Evolutionary conservation across 2,113 vertebrate species (phyloP).

Genomic region (Prunella fulvescens): DNA sequence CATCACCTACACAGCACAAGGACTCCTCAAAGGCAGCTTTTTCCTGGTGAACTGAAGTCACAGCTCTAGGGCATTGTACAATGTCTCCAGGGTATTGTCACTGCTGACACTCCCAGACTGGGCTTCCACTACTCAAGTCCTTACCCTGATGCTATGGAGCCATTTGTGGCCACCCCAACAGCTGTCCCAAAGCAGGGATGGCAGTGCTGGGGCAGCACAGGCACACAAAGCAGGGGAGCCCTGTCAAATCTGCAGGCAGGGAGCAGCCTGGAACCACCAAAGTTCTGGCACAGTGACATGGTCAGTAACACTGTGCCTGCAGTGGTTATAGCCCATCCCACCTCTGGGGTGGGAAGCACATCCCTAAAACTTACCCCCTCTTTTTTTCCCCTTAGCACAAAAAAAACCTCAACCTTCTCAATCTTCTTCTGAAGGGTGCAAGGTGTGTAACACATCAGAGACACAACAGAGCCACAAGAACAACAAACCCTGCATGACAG

Average conservation of each 20-base stretch:
- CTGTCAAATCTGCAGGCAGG: neutral
- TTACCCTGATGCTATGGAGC: neutral
- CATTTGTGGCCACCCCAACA: neutral
- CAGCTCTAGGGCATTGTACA: neutral
- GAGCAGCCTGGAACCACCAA: neutral
- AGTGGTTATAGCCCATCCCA: neutral
- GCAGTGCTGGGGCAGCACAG: neutral
- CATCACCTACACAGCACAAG: neutral
- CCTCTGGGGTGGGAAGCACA: neutral
- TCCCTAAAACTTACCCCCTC: neutral
- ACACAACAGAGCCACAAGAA: neutral
- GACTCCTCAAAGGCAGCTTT: neutral
- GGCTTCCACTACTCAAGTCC: neutral
- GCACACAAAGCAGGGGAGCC: neutral
- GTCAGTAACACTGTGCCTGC: rapidly evolving
- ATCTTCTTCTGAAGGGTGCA: neutral
- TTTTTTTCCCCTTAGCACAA: neutral
- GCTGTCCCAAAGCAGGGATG: neutral
- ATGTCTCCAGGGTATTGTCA: neutral
- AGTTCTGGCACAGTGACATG: neutral
- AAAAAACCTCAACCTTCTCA: neutral
- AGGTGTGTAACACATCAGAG: neutral
- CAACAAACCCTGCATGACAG: neutral
- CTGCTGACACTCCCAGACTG: neutral
- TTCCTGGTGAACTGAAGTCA: neutral